Evolutionary conservation across 2,888 invertebrate genomes (phyloP).

Genomic region (Hecatera dysodea): DNA sequence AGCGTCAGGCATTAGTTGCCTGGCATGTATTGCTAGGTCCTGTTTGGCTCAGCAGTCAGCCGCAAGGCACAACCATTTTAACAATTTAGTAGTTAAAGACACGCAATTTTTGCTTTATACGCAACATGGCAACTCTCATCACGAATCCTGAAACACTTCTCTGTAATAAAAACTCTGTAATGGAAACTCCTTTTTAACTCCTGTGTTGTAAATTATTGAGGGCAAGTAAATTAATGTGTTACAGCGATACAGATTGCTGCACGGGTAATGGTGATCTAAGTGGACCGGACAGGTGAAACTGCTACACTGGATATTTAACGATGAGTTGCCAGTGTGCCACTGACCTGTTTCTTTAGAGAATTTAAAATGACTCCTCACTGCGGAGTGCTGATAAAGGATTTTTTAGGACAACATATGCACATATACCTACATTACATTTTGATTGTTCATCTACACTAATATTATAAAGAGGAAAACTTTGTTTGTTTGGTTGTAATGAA

Average conservation of each 20-base stretch:
- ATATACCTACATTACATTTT: too few relatives aligned
- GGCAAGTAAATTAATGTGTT: too few relatives aligned
- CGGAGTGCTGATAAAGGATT: conserved; percentile 26
- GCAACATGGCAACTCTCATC: background rate
- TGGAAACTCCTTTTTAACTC: conserved; percentile 26
- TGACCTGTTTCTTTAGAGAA: conserved; percentile 35
- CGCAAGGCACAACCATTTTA: too few relatives aligned
- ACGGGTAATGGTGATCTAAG: conserved; percentile 46
- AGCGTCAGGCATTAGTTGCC: too few relatives aligned
- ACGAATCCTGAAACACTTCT: background rate
- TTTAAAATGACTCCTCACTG: conserved; percentile 38
- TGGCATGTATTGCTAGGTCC: too few relatives aligned
- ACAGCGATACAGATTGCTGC: conserved; percentile 46
- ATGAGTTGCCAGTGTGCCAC: conserved; percentile 43
- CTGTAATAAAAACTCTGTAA: background rate
- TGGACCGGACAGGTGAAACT: conserved; percentile 60
- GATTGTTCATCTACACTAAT: too few relatives aligned
- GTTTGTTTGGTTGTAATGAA: too few relatives aligned
- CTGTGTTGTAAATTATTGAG: conserved; percentile 40
- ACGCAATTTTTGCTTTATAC: background rate
- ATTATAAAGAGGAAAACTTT: too few relatives aligned
- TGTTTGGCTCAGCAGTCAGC: too few relatives aligned
- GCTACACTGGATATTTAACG: conserved; percentile 60
- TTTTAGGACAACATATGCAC: background rate
- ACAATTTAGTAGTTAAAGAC: too few relatives aligned